Evolutionary conservation across 2,797 vertebrate species (phyloP), one percentile per base, ranked within the genome.

Genomic region (Sebastes taczanowskii): DNA sequence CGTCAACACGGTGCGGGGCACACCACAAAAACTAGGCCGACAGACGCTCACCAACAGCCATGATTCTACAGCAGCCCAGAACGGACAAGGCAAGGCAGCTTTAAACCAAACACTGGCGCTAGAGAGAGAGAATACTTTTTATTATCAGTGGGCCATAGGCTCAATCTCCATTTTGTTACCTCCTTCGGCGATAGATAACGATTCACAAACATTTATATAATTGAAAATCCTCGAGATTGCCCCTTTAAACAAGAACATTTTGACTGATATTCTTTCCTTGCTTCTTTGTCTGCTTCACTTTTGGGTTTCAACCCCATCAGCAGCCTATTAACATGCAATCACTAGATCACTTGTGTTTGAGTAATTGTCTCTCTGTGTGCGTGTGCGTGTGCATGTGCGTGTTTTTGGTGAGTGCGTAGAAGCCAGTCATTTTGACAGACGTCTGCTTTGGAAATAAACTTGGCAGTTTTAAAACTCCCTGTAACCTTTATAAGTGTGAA

Each of bases 351-450:
- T 29, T 29, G 7, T 65, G 56, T 38, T 30, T 59, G 25, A 29
- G 29, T 58, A 27, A 23, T 30, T 65, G 22, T 71, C 23, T 52
- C 5, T 46, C 2, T 61, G 14, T 66, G 10, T 62, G 34, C 34
- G 4, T 38, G 27, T 32, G 32, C 0, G 8, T 32, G 32, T 32
- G 32, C 30, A 22, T 71, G 49, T 78, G 56, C 78, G 23, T 42
- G 46, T 59, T 29, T 22, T 63, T n/a, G 6, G 30, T 22, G 30
- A n/a, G 60, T 14, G 68, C 61, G 42, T 60, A 49, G 32, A 67
- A 81, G 90, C 55, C 83, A 86, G 66, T 91, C 89, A 89, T 82
- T 93, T 90, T 93, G 91, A 93, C 86, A 74, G 89, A 91, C 82
- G 8, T 83, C 60, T 78, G 70, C 77, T 87, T 87, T 32, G 66